Evolutionary conservation across 2,113 vertebrate genomes (phyloP), one percentile per base, ranked within the genome.

Genomic region (Struthio camelus): DNA sequence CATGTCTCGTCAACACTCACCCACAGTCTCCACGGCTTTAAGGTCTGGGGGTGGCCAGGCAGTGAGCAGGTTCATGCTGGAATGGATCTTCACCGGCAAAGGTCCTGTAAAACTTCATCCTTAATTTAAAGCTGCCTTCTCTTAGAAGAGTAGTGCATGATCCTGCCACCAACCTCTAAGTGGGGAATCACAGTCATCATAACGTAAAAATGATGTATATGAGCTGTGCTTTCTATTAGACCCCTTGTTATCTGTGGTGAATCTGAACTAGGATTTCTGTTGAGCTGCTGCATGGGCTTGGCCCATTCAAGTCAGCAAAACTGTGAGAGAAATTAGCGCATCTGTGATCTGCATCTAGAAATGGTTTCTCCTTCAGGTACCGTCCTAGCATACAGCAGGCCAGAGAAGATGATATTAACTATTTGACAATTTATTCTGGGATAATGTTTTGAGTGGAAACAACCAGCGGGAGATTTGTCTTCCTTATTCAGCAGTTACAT

Each of bases 401-500:
- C 14, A 65, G 32, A 91, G 23, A 51, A 93, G 96, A 77, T 89
- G 14, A 44, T 46, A 65, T 71, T 89, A 64, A 44, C 67, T 81
- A 48, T 70, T 84, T 85, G 44, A 44, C 44, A 64, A 73, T 90
- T 95, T 89, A 89, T 92, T 96, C 91, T 75, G 62, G 77, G 83
- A 94, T 90, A 94, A 92, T 69, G 59, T 61, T 94, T 83, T 79
- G 30, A 89, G 53, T 80, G 70, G 66, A 89, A 94, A 92, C 66
- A 95, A 89, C 66, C 30, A 56, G 85, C 0, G 0, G 91, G 87
- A 90, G 73, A 85, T 85, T 90, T 80, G 80, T 61, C 94, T 92
- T 95, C 91, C 89, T 97, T 96, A 92, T 95, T 94, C 95, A 97
- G 94, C 89, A 83, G 82, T 91, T 94, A 76, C 6, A 6, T 84